A percentile compares a stretch with the other conserved stretches of the same genome.
Conservation (phyloP, 2,797 vertebrate genomes). For the Gymnothorax reevesii region DNA sequence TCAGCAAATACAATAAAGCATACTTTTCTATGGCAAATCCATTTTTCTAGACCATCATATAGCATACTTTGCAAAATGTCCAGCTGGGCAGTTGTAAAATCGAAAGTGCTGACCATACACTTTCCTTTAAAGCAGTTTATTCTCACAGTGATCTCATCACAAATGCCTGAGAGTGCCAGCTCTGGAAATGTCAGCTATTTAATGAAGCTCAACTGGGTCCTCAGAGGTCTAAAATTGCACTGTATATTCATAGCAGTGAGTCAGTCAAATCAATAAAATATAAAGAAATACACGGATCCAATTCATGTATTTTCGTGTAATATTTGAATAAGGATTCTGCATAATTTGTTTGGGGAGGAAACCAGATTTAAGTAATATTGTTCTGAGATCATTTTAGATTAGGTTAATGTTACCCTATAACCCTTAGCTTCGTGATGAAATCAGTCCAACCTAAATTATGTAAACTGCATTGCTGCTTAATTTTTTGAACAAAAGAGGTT, state of each 20-base stretch:
- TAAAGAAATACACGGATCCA: neutral
- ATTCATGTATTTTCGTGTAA: neutral
- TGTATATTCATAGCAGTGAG: neutral
- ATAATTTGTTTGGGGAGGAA: conserved; percentile 67
- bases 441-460: too few relatives aligned
- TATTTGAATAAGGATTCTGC: neutral
- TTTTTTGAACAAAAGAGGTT: too few relatives aligned
- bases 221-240: neutral
- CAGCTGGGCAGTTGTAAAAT: neutral
- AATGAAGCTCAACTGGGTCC: neutral
- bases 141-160: conserved; percentile 39
- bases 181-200: neutral
- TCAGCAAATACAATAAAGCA: neutral
- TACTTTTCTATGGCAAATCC: neutral
- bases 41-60: neutral
- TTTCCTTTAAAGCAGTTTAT: conserved; percentile 36
- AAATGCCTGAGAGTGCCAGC: neutral
- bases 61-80: neutral
- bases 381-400: neutral
- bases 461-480: too few relatives aligned
- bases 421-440: too few relatives aligned
- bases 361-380: conserved; percentile 84
- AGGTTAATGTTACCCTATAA: too few relatives aligned
- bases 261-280: neutral
- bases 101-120: conserved; percentile 33